phyloP scores from a whole-genome alignment of 1,140 invertebrate species.

The Eupeodes corollae region DNA sequence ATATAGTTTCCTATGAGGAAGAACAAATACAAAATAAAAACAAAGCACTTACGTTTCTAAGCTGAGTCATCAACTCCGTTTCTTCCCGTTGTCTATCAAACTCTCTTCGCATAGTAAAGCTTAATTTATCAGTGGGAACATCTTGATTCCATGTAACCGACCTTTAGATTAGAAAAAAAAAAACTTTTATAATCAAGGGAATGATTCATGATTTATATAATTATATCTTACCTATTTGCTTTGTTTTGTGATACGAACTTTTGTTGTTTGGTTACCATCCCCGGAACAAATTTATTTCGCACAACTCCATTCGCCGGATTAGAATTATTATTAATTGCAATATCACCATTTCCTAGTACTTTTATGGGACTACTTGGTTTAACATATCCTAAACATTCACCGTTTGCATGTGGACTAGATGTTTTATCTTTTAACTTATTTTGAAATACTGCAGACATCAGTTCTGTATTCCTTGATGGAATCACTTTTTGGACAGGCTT shows the following conservation, averaged over 20 bases:
- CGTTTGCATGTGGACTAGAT: conserved; percentile 7
- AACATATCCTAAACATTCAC: conserved; percentile 41
- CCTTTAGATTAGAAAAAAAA: neutral
- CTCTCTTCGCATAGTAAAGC: conserved; percentile 84
- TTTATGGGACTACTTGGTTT: conserved; percentile 63
- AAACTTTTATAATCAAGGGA: too few relatives aligned
- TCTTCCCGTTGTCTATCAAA: conserved; percentile 84
- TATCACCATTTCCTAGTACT: conserved; percentile 22
- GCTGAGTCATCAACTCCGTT: conserved; percentile 69
- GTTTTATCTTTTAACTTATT: neutral
- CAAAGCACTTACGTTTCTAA: conserved; percentile 58
- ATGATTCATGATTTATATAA: too few relatives aligned
- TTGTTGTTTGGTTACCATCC: too few relatives aligned
- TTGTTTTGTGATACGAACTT: too few relatives aligned
- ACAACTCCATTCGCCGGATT: conserved; percentile 5
- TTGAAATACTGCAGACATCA: conserved; percentile 16
- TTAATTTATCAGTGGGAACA: conserved; percentile 60
- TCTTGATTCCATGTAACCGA: conserved; percentile 56
- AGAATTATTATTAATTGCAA: conserved; percentile 8
- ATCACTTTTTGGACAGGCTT: conserved; percentile 48
- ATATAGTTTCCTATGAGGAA: neutral
- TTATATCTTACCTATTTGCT: too few relatives aligned
- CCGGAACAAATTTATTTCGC: too few relatives aligned
- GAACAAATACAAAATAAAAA: neutral
- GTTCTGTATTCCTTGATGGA: conserved; percentile 39